Evolutionary conservation across 2,797 vertebrate species (phyloP).

Genomic region (Pangasius krempfi): DNA sequence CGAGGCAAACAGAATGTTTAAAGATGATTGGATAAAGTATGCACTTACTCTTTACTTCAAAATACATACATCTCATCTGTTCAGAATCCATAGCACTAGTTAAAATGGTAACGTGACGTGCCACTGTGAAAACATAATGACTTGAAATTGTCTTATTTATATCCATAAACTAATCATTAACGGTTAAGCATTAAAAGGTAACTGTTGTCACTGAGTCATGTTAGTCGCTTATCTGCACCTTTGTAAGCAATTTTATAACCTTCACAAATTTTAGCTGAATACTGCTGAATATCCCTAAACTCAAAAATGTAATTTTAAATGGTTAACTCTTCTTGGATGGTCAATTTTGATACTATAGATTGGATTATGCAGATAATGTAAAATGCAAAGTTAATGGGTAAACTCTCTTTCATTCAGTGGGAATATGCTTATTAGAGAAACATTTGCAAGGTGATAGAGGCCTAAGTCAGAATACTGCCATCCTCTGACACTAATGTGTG

Average conservation of each 20-base stretch:
- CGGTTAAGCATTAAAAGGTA: not conserved
- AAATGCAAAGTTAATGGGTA: not conserved
- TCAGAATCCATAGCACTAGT: not conserved
- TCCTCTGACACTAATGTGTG: constrained; percentile 13
- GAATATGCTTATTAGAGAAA: constrained; percentile 3
- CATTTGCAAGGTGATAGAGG: not conserved
- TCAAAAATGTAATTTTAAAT: not conserved
- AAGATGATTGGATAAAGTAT: not conserved
- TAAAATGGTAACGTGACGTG: not conserved
- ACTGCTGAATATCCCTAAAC: not conserved
- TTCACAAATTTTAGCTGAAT: not conserved
- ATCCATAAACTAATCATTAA: not conserved
- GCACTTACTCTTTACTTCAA: not conserved
- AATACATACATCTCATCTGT: not conserved
- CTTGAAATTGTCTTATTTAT: not conserved
- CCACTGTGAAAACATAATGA: not conserved
- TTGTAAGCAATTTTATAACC: not conserved
- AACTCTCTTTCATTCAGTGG: not conserved
- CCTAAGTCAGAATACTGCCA: not conserved
- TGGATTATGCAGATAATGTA: not conserved
- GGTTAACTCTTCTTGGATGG: not conserved
- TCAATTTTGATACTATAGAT: not conserved
- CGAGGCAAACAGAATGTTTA: not conserved
- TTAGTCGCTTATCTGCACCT: not conserved
- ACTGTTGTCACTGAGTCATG: not conserved